These are phyloP conservation scores for Micrastur ruficollis DNA, from an alignment of 2,797 vertebrate species.

Conservation along the genomic window DNA sequence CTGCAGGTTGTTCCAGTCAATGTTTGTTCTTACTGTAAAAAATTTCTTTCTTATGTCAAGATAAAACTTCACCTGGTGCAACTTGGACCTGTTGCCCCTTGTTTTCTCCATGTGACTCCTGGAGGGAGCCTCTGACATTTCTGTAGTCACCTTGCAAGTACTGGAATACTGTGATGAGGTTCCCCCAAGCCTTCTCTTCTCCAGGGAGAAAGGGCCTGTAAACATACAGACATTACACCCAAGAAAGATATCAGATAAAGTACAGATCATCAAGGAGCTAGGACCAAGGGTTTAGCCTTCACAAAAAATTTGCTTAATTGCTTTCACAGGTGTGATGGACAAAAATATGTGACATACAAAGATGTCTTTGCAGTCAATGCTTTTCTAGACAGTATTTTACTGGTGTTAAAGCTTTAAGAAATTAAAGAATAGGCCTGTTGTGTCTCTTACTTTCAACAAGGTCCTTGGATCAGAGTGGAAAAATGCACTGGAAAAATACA, in stretches of 20 bases:
- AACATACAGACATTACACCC: not conserved
- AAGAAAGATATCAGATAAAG: not conserved
- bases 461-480: not conserved
- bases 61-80: not conserved
- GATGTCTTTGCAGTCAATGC: not conserved
- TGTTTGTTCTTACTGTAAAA: not conserved
- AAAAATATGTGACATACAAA: not conserved
- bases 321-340: not conserved
- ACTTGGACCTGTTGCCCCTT: not conserved
- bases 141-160: not conserved
- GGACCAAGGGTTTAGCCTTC: not conserved
- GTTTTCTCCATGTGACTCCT: not conserved
- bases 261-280: not conserved
- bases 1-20: not conserved
- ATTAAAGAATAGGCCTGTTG: not conserved
- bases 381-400: not conserved
- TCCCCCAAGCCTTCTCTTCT: not conserved
- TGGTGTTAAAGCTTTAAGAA: not conserved
- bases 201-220: not conserved
- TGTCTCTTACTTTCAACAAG: not conserved
- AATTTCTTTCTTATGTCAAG: rapidly evolving
- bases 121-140: not conserved
- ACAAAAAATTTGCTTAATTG: not conserved
- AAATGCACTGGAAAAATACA: not conserved
- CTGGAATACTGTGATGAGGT: not conserved